Evolutionary conservation across 2,797 vertebrate genomes (phyloP).

Genomic region (Apodemus agrarius): DNA sequence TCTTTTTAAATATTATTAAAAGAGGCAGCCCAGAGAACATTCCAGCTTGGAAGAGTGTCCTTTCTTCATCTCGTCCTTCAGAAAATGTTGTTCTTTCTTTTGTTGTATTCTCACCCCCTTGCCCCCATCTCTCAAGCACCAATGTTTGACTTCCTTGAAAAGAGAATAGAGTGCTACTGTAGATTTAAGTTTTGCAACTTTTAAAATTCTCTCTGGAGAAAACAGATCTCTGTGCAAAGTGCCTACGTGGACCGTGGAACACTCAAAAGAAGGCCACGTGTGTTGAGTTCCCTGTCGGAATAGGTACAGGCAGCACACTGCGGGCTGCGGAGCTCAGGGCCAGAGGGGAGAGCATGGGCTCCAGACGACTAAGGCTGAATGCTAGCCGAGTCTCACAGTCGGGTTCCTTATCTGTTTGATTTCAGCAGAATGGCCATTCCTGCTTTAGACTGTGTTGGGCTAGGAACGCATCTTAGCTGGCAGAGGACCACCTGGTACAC

Average conservation of each 20-base stretch:
- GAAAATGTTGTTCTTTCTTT: slow-evolving; percentile 56
- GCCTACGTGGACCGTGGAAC: neutral
- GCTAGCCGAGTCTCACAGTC: neutral
- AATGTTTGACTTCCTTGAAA: slow-evolving; percentile 59
- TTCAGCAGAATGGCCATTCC: neutral
- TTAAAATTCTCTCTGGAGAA: slow-evolving; percentile 55
- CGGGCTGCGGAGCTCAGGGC: neutral
- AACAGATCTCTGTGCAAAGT: slow-evolving; percentile 11
- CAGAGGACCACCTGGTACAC: neutral
- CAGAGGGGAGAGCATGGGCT: neutral
- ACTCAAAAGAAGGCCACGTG: neutral
- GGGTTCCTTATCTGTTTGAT: neutral
- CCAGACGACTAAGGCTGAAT: neutral
- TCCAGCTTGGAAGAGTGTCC: slow-evolving; percentile 64
- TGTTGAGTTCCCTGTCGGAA: neutral
- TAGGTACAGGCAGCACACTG: neutral
- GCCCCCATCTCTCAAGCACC: neutral
- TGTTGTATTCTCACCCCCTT: neutral
- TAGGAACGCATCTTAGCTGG: neutral
- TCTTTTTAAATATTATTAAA: slow-evolving; percentile 54
- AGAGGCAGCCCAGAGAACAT: slow-evolving; percentile 71
- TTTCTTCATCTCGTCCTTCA: slow-evolving; percentile 70
- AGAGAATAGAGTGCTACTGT: neutral
- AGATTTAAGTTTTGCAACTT: slow-evolving; percentile 60
- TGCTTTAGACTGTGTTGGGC: neutral